Percentiles rank a stretch among this genome's conserved stretches.
Conservation (phyloP, 2,797 vertebrate genomes). For the Gadopsis marmoratus region DNA sequence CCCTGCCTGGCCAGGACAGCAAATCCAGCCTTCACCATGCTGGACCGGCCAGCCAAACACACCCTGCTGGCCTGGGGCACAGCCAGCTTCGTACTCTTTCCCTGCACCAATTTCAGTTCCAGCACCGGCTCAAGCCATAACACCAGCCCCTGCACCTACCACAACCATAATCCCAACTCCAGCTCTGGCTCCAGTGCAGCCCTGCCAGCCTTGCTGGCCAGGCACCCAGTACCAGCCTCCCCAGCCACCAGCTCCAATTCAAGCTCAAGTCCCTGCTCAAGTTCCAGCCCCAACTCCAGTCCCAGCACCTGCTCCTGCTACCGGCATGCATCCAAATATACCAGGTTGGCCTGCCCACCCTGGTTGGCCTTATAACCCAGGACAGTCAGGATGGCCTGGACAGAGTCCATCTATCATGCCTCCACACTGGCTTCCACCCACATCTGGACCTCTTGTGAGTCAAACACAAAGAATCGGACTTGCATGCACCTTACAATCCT, state of each 20-base stretch:
- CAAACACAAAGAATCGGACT: background rate
- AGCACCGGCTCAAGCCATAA: conserved; percentile 28
- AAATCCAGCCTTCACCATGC: conserved; percentile 72
- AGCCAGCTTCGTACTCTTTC: conserved; percentile 43
- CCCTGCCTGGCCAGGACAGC: conserved; percentile 75
- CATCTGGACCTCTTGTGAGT: conserved; percentile 84
- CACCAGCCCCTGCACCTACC: conserved; percentile 40
- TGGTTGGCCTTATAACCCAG: conserved; percentile 82
- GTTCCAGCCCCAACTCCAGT: conserved; percentile 38
- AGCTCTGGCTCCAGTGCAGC: conserved; percentile 27
- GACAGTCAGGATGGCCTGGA: conserved; percentile 85
- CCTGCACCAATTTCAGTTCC: conserved; percentile 44
- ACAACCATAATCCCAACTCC: conserved; percentile 24
- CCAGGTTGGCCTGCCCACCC: conserved; percentile 67
- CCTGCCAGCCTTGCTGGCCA: conserved; percentile 63
- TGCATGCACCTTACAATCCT: background rate
- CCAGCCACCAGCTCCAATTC: conserved; percentile 46
- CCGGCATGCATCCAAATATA: conserved; percentile 49
- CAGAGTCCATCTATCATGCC: conserved; percentile 72
- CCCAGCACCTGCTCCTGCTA: conserved; percentile 31
- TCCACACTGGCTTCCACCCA: conserved; percentile 78
- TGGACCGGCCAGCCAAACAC: conserved; percentile 82
- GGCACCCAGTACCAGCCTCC: conserved; percentile 60
- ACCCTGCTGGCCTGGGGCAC: conserved; percentile 77
- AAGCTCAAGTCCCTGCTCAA: conserved; percentile 29